Evolutionary conservation across 2,113 vertebrate species (phyloP).

Genomic region (Callochromis pleurospilus): DNA sequence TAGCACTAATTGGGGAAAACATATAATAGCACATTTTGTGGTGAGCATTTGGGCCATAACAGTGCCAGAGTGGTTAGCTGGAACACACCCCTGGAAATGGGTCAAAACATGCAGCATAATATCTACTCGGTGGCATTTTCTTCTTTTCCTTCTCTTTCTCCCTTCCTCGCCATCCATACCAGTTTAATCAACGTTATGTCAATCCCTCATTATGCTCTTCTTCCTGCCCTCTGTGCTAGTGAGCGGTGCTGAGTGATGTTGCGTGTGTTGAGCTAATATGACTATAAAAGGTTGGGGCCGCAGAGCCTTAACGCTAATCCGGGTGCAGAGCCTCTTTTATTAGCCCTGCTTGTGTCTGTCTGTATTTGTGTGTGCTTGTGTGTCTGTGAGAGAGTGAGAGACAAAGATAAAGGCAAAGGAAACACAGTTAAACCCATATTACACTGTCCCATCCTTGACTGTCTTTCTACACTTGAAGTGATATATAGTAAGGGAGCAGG

Average conservation of each 20-base stretch:
- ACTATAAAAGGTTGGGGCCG: slow-evolving; percentile 64
- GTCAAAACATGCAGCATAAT: background rate
- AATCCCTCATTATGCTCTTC: background rate
- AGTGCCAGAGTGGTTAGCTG: slow-evolving; percentile 4
- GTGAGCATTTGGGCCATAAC: background rate
- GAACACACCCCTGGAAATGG: slow-evolving; percentile 2
- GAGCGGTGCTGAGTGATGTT: slow-evolving; percentile 41
- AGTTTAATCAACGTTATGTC: slow-evolving; percentile 8
- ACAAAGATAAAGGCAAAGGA: slow-evolving; percentile 13
- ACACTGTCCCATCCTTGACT: background rate
- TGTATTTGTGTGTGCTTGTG: slow-evolving; percentile 17
- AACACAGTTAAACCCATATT: background rate
- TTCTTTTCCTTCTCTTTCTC: background rate
- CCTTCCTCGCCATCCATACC: background rate
- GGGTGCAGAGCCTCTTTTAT: slow-evolving; percentile 54
- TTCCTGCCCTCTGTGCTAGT: slow-evolving; percentile 5
- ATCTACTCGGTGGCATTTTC: background rate
- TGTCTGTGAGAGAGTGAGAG: background rate
- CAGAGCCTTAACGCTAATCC: slow-evolving; percentile 56
- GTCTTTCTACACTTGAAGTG: background rate
- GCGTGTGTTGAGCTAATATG: slow-evolving; percentile 60
- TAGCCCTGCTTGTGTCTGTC: slow-evolving; percentile 41
- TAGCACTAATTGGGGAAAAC: background rate
- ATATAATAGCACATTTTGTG: slow-evolving; percentile 18
- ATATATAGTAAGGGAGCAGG: background rate